Evolutionary conservation across 2,113 vertebrate genomes (phyloP).

Genomic region (Nymphicus hollandicus): DNA sequence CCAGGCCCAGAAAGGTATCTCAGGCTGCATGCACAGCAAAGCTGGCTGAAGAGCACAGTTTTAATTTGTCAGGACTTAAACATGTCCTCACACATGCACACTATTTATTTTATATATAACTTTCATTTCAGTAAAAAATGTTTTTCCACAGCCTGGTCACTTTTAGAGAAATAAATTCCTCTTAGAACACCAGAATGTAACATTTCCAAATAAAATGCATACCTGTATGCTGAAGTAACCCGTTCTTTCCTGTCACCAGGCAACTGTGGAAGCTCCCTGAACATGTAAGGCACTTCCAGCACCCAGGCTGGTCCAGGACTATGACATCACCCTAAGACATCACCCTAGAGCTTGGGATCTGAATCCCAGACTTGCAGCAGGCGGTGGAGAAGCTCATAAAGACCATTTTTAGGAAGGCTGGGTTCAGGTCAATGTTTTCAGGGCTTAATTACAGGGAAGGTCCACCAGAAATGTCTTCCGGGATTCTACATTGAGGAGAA

Average conservation of each 20-base stretch:
- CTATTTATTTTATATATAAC: neutral
- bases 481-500: neutral
- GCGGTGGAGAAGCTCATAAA: neutral
- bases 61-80: neutral
- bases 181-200: neutral
- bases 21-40: neutral
- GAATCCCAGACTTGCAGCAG: neutral
- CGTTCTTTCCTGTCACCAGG: neutral
- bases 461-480: neutral
- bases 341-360: neutral
- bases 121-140: neutral
- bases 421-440: neutral
- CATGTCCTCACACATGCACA: accelerated
- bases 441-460: neutral
- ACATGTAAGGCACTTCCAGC: neutral
- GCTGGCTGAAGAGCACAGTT: neutral
- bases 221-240: neutral
- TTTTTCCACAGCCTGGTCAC: neutral
- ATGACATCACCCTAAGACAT: neutral
- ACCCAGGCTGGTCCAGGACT: neutral
- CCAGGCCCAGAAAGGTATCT: neutral
- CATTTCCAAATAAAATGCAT: neutral
- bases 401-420: neutral
- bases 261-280: neutral
- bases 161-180: neutral